phyloP scores from a whole-genome alignment of 2,888 invertebrate genomes.

The Lucinisca nassula region DNA sequence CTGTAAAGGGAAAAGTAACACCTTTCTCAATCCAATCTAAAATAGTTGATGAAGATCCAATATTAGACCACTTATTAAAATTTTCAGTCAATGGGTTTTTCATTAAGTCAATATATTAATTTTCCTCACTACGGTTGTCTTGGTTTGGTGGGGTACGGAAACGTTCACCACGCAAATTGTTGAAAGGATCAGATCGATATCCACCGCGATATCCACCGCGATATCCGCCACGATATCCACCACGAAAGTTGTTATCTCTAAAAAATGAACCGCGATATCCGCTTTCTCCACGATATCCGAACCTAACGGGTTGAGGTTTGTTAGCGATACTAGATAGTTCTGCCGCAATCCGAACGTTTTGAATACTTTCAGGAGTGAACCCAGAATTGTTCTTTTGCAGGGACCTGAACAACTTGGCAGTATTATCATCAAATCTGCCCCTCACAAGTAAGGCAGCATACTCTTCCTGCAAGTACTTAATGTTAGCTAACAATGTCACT shows the following conservation, averaged over 20 bases:
- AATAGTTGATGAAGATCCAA: neutral
- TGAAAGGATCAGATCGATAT: neutral
- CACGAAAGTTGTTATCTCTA: neutral
- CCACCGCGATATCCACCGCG: neutral
- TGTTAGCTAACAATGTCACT: slow-evolving; percentile 6
- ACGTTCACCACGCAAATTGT: neutral
- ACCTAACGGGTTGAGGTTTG: too few relatives aligned
- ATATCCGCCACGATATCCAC: neutral
- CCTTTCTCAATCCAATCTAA: slow-evolving; percentile 20
- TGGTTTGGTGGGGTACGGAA: neutral
- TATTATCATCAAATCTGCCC: slow-evolving; percentile 37
- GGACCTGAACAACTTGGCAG: slow-evolving; percentile 31
- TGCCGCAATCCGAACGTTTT: slow-evolving; percentile 37
- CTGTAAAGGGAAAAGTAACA: slow-evolving; percentile 19
- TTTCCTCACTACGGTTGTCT: neutral
- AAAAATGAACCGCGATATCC: neutral
- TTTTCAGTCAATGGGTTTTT: neutral
- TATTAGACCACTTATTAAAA: slow-evolving; percentile 7
- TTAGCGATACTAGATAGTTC: slow-evolving; percentile 36
- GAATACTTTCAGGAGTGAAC: slow-evolving; percentile 12
- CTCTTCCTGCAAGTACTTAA: slow-evolving; percentile 39
- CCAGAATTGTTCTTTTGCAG: slow-evolving; percentile 38
- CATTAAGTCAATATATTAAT: neutral
- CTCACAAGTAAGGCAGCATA: slow-evolving; percentile 50
- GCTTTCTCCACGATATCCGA: too few relatives aligned